Evolutionary conservation across 2,888 invertebrate genomes (phyloP).

Genomic region (Eurytoma californica): DNA sequence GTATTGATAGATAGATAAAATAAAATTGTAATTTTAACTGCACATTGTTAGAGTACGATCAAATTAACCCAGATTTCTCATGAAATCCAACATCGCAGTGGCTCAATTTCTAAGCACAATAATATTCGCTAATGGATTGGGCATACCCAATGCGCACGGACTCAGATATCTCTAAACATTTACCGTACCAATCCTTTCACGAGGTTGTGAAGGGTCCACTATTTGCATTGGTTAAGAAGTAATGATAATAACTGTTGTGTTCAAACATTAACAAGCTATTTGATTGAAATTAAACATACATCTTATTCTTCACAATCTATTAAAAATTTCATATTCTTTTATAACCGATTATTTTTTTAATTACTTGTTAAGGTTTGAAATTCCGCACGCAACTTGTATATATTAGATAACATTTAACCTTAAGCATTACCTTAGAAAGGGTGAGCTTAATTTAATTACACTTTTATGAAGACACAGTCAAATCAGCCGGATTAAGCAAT

Average conservation of each 20-base stretch:
- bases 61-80: constrained; percentile 22
- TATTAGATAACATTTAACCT: too few relatives aligned
- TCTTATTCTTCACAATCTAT: not conserved
- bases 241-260: too few relatives aligned
- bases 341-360: too few relatives aligned
- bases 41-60: not conserved
- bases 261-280: not conserved
- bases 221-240: too few relatives aligned
- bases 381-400: too few relatives aligned
- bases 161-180: constrained; percentile 4
- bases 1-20: not conserved
- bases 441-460: too few relatives aligned
- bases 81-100: constrained; percentile 17
- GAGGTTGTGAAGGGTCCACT: not conserved
- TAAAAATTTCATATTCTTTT: too few relatives aligned
- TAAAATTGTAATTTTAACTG: not conserved
- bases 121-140: constrained; percentile 17
- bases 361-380: too few relatives aligned
- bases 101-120: not conserved
- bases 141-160: not conserved
- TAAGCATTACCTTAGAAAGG: too few relatives aligned
- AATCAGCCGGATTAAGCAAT: too few relatives aligned
- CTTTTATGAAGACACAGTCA: too few relatives aligned
- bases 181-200: not conserved
- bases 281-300: not conserved